Base-by-base conservation (phyloP, 2,888 invertebrate genomes). In the Drosophila yooni region DNA sequence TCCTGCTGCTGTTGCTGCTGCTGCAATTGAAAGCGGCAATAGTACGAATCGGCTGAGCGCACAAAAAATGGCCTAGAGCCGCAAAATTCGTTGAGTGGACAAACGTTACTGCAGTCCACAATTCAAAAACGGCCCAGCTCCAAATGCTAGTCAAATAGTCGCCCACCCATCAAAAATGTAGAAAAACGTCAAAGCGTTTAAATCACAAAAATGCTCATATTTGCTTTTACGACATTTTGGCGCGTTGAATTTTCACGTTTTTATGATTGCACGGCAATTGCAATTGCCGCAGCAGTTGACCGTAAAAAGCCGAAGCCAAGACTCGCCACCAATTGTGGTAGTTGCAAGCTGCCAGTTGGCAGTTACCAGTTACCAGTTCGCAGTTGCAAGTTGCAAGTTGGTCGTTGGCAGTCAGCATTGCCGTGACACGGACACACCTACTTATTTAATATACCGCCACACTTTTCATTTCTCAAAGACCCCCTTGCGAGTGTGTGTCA, bases 371-470 rank as follows among this genome's bases (percentile, higher is more conserved):
- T 34, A 63, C 62, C 34, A 60, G 21, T 21, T 21, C 21, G 50
- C 51, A 53, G 46, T 21, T 43, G 61, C 50, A 33, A 58, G 50
- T 76, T 79, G 58, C 60, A 15, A 46, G 53, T 38, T 51, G 62
- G 31, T 33, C 43, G 69, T 63, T 38, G 61, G 29, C 57, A 60
- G 80, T 67, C 79, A 65, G 83, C 83, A 76, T 67, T 79, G 82
- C 69, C 79, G 71, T 59, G 75, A 81, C 66, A 72, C 59, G 74
- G 75, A 74, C 76, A 79, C 88, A 73, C 90, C 85, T 81, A 88
- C 85, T 89, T 85, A 89, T 85, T 85, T 88, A 89, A 85, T 89
- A 89, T 88, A 85, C 86, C 83, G 89, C 73, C 74, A 81, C 76
- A 88, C 83, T 83, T 86, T 86, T 86, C 75, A 88, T 88, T 82